Conservation (phyloP, 1,140 invertebrate species). For the Penaeus vannamei region DNA sequence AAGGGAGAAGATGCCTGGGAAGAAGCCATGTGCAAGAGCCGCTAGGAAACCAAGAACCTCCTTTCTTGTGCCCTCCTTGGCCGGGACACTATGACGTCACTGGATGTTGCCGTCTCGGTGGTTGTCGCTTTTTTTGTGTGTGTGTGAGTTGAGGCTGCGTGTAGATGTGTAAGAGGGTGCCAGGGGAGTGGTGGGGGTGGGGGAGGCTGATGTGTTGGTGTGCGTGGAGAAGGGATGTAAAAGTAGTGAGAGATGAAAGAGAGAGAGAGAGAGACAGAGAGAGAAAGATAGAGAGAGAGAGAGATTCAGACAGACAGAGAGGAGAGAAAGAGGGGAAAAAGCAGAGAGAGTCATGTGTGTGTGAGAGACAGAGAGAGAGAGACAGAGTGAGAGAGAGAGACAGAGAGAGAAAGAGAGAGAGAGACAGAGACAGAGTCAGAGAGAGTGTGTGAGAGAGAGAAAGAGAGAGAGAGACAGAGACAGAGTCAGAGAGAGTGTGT, state of each 20-base stretch:
- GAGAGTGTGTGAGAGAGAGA: neutral
- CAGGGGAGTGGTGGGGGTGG: neutral
- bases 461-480: neutral
- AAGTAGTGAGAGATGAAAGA: no score
- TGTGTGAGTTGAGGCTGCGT: neutral
- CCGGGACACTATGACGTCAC: no score
- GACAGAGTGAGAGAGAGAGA: neutral
- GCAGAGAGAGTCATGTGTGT: neutral
- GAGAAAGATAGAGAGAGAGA: neutral
- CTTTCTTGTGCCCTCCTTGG: no score
- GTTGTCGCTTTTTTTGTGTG: no score
- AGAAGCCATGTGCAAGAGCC: neutral
- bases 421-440: neutral
- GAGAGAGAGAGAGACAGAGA: no score
- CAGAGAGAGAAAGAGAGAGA: neutral
- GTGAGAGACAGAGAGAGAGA: neutral
- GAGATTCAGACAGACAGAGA: no score
- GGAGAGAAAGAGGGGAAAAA: neutral
- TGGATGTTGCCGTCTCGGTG: no score
- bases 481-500: constrained; percentile 17
- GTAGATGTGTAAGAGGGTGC: neutral
- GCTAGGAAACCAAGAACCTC: no score
- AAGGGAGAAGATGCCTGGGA: neutral
- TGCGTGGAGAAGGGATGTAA: no score
- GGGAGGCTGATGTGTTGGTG: no score